Evolutionary conservation across 2,113 vertebrate species (phyloP).

Genomic region (Chaetops frenatus): DNA sequence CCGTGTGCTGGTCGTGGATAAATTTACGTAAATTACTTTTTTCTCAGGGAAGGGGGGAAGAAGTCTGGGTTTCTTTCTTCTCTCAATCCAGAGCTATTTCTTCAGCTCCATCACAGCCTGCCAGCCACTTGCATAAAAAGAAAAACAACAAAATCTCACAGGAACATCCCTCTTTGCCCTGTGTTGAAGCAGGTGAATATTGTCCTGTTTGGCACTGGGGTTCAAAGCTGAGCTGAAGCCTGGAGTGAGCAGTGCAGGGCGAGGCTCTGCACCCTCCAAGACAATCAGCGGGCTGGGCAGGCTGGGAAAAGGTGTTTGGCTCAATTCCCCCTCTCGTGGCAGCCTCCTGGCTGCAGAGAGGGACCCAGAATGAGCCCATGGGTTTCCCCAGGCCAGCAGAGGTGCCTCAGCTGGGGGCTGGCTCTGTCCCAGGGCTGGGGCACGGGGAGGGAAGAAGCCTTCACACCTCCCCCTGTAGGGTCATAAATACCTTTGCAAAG

Average conservation of each 20-base stretch:
- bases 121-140: neutral
- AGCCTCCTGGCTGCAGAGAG: neutral
- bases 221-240: neutral
- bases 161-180: neutral
- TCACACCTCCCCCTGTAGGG: neutral
- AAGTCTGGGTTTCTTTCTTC: conserved; percentile 16
- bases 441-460: rapidly evolving
- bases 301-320: neutral
- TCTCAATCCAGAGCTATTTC: neutral
- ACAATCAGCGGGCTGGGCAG: neutral
- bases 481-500: neutral
- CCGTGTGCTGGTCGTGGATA: conserved; percentile 60
- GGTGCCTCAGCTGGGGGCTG: neutral
- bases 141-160: neutral
- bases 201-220: rapidly evolving
- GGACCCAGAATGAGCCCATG: neutral
- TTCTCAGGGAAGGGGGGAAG: conserved; percentile 42
- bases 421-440: neutral
- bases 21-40: conserved; percentile 86
- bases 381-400: neutral
- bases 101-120: neutral
- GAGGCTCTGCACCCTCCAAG: neutral
- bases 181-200: neutral
- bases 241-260: neutral
- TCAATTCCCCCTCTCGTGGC: neutral